Base-by-base conservation (phyloP, 2,113 vertebrate genomes). In the Coracopsis vasa region DNA sequence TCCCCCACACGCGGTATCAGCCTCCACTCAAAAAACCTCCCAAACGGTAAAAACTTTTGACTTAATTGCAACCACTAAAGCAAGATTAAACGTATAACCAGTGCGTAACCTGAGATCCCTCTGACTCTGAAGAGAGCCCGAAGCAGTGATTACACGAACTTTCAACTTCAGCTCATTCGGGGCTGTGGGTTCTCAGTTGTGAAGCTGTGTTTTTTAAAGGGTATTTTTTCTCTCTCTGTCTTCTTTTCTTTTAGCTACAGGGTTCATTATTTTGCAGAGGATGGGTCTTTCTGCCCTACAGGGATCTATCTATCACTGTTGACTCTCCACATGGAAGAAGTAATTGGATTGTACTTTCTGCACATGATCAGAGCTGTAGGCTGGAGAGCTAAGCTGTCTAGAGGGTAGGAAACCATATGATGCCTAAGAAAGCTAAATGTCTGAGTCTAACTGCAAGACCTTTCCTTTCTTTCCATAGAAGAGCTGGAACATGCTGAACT, bases 311-410 rank as follows among this genome's bases (percentile, higher is more conserved):
- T 80, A 50, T 93, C 80, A 67, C 64, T 92, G 64, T 88, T 92
- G 82, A 92, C 79, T 92, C 79, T 92, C 95, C 72, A 90, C 86
- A 64, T 64, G 79, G 85, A 92, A 94, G 90, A 93, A 93, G 67
- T 94, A 93, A 94, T 95, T 97, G 92, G 85, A 90, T 95, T 92
- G 72, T 95, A 86, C 87, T 92, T 92, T 94, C 60, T 92, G 90
- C 82, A 86, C 69, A 78, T 0, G 7, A 74, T 72, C 51, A 86
- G 65, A 67, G 56, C 69, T 74, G 23, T 31, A 82, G 62, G 31
- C 66, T 13, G 10, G 74, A 72, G 48, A 94, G 17, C 37, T 33
- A 47, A 75, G 51, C 48, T 83, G 14, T 91, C 53, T 66, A 70
- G 37, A 85, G 37, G 24, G 66, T 41, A 91, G 56, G 28, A 37